These are phyloP conservation scores for Columba livia DNA, from an alignment of 2,113 vertebrate genomes.

Conservation along the genomic window DNA sequence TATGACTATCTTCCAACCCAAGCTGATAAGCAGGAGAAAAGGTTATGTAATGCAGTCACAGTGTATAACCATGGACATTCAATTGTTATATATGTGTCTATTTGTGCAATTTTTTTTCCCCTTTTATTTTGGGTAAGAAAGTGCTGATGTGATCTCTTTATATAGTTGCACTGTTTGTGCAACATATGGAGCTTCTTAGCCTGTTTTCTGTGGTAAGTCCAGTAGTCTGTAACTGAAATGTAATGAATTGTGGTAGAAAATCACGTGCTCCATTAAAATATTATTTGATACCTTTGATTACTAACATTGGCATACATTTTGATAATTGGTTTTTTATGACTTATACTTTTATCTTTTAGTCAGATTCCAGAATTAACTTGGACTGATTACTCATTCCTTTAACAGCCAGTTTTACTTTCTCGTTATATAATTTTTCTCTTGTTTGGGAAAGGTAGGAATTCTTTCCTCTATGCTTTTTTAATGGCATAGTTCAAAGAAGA, in stretches of 20 bases:
- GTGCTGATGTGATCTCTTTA: neutral
- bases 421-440: neutral
- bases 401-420: neutral
- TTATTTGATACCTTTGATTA: neutral
- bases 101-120: neutral
- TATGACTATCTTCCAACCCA: neutral
- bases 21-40: neutral
- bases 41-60: neutral
- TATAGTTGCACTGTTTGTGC: neutral
- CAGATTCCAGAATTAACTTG: neutral
- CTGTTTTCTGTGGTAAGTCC: neutral
- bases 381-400: neutral
- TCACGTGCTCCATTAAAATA: neutral
- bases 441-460: neutral
- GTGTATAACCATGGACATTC: neutral
- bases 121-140: neutral
- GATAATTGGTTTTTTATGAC: neutral
- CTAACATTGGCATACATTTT: neutral
- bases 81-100: neutral
- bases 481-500: neutral
- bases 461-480: neutral
- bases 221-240: neutral
- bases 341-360: neutral
- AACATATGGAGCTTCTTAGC: neutral
- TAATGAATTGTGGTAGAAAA: neutral